Base-by-base conservation (phyloP, 2,797 vertebrate genomes). In the Hephaestus fuliginosus region DNA sequence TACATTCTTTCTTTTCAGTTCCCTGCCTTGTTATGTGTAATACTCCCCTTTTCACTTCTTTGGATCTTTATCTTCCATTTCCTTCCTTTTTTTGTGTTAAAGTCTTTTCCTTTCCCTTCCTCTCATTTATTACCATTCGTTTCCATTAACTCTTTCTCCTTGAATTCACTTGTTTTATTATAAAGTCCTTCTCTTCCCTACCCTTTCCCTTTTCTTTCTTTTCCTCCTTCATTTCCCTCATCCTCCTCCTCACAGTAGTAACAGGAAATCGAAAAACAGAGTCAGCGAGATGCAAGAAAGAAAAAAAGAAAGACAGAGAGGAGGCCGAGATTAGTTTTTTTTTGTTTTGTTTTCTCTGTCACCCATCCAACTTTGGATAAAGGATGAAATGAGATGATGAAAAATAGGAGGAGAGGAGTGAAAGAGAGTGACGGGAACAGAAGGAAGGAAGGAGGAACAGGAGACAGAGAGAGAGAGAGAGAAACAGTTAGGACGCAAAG, bases 231-330 rank as follows among this genome's bases (percentile, higher is more conserved):
- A 2, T 30, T 10, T 36, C 13, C 33, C 48, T 67, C 53, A 7
- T 68, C 28, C 48, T 70, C 25, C 9, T 66, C 12, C 46, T 78
- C 71, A 51, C 76, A 79, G 61, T n/a, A 28, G 25, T 36, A 76
- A 78, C 85, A 83, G 91, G 74, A 88, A 92, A 91, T 90, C 58
- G 43, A 85, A 84, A 66, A 80, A 76, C 44, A 78, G 18, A 20
- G 63, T 49, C 71, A 68, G 74, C 0, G 6, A 76, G 58, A 87
- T 30, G 36, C 65, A 55, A 70, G 70, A 68, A 69, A 0, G 53
- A 66, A 43, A 62, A 7, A 30, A 58, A 57, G 60, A 25, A 25
- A 82, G 80, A 78, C 57, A 18, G 75, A 70, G 75, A 82, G 36
- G 58, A 74, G 73, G 30, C 71, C 56, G 74, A 73, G 70, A 39